Base-by-base conservation (phyloP, 2,888 invertebrate species). In the Ormyrus labotus region DNA sequence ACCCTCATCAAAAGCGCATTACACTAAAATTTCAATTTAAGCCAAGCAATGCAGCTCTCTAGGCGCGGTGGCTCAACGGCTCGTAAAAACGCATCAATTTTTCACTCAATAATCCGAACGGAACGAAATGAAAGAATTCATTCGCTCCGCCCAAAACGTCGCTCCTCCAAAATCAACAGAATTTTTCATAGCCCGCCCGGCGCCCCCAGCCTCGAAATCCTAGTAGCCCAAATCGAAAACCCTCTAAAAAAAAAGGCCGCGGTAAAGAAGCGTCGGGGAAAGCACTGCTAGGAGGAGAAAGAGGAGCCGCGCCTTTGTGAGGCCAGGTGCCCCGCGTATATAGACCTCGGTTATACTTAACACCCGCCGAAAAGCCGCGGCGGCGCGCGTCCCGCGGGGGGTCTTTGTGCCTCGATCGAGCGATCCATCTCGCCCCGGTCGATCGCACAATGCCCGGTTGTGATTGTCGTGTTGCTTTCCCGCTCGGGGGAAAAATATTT, bases 291-390 rank as follows among this genome's bases (percentile, higher is more conserved):
- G 9, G n/a, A 61, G 3, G 45, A 45, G 47, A 10, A 48, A 51
- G 6, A 13, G 61, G 19, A n/a, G 50, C 7, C 47, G n/a, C 13
- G 77, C 64, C 67, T 67, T 67, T 74, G 74, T 60, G 58, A 4
- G 48, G 0, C 50, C 34, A n/a, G 53, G 53, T 71, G 84, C 88
- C 87, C 83, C 83, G 83, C 65, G 85, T 89, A 88, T 88, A 86
- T 89, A 89, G 19, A 2, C 19, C 19, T 19, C 19, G 19, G 19
- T 89, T 89, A 90, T 89, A 90, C 88, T 89, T 87, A 88, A 88
- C 87, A 86, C 87, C 86, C 85, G 82, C 7, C 34, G 11, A 72
- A 45, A 34, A 51, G n/a, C 51, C 47, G 0, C 19, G 7, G 9
- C n/a, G 34, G 34, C 34, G 34, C 3, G 34, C 34, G 34, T 34